These are phyloP conservation scores for Musca vetustissima DNA, from an alignment of 1,140 invertebrate species.

Conservation along the genomic window DNA sequence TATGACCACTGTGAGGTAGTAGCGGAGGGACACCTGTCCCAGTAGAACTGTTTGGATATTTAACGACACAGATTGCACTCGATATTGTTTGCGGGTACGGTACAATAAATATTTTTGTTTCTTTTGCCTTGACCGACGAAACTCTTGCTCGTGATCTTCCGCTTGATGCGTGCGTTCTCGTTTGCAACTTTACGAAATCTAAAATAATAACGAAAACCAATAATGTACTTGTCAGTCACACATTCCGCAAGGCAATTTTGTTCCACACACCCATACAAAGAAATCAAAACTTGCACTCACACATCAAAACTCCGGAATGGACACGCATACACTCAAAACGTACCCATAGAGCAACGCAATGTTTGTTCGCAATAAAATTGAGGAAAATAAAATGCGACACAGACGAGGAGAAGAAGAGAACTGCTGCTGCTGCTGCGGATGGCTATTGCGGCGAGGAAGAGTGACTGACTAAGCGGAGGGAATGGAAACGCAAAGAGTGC, in stretches of 20 bases:
- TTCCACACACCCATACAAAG: background rate
- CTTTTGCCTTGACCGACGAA: too few species aligned
- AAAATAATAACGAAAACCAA: conserved; percentile 6
- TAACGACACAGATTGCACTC: too few species aligned
- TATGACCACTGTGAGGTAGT: too few species aligned
- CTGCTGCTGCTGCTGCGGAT: background rate
- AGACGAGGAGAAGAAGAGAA: background rate
- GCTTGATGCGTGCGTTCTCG: conserved; percentile 16
- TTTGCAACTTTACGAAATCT: conserved; percentile 20
- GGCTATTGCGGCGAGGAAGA: background rate
- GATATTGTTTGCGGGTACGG: too few species aligned
- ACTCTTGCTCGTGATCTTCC: conserved; percentile 1
- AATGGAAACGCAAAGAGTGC: background rate
- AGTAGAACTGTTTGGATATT: too few species aligned
- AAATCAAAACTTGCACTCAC: background rate
- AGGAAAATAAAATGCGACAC: background rate
- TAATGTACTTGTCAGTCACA: conserved; percentile 17
- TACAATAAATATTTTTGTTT: too few species aligned
- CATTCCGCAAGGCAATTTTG: background rate
- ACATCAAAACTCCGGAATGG: background rate
- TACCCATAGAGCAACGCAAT: background rate
- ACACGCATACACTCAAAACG: background rate
- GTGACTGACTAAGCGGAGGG: background rate
- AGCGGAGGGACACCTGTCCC: too few species aligned
- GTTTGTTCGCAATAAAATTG: background rate